Conservation (phyloP, 2,797 vertebrate species). For the Falco peregrinus region DNA sequence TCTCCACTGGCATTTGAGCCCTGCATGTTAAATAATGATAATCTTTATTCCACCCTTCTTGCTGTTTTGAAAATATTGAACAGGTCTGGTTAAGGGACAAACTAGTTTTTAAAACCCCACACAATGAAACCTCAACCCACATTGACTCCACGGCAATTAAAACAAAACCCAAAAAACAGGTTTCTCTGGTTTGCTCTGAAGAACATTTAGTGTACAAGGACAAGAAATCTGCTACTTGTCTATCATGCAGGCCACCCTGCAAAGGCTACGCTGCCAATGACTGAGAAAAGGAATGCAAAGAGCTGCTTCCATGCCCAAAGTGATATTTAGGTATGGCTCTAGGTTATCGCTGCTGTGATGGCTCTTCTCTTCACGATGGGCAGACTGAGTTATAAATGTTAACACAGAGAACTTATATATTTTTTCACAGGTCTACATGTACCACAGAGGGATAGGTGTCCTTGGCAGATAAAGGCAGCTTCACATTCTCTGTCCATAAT, state of each 20-base stretch:
- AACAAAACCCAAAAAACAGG: neutral
- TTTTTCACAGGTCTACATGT: neutral
- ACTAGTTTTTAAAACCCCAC: neutral
- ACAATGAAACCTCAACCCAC: neutral
- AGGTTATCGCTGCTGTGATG: neutral
- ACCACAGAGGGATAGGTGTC: neutral
- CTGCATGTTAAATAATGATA: neutral
- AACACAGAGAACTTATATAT: fast-evolving
- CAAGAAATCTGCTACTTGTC: neutral
- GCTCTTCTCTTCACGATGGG: neutral
- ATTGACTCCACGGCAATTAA: neutral
- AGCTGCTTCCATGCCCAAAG: neutral
- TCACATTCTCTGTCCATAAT: neutral
- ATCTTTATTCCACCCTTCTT: neutral
- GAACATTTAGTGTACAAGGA: neutral
- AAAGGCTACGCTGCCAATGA: neutral
- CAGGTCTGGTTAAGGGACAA: neutral
- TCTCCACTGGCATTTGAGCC: neutral
- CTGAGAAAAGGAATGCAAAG: neutral
- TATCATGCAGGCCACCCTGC: neutral
- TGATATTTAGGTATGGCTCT: neutral
- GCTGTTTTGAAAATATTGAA: neutral
- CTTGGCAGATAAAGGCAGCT: neutral
- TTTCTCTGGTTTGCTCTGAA: neutral
- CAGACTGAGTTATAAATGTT: neutral